phyloP scores from a whole-genome alignment of 2,888 invertebrate species.

The Rhagonycha lutea region DNA sequence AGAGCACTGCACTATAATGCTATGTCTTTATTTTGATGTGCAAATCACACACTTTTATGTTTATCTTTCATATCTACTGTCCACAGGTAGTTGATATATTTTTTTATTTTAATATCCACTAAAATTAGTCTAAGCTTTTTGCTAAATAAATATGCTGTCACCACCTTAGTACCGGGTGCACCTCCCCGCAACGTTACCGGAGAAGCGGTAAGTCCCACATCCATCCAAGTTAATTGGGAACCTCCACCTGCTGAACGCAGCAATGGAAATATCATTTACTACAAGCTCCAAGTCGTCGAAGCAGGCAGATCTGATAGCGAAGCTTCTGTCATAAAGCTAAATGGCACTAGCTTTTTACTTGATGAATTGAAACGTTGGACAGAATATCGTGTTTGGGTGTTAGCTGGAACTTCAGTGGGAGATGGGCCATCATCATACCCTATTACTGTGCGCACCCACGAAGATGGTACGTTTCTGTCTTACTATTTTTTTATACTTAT shows the following conservation, averaged over 20 bases:
- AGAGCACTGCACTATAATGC: slow-evolving; percentile 54
- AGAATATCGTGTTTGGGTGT: slow-evolving; percentile 94
- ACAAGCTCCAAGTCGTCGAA: slow-evolving; percentile 90
- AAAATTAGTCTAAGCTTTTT: slow-evolving; percentile 47
- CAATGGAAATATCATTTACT: slow-evolving; percentile 92
- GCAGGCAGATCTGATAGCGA: slow-evolving; percentile 83
- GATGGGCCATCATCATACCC: slow-evolving; percentile 94
- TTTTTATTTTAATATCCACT: slow-evolving; percentile 50
- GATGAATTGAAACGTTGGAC: slow-evolving; percentile 94
- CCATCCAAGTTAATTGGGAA: slow-evolving; percentile 88
- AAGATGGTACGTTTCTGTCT: slow-evolving; percentile 89
- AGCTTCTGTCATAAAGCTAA: slow-evolving; percentile 78
- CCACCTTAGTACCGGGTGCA: slow-evolving; percentile 86
- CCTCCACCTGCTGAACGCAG: slow-evolving; percentile 90
- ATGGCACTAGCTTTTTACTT: slow-evolving; percentile 78
- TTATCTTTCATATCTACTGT: slow-evolving; percentile 34
- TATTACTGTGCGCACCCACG: slow-evolving; percentile 90
- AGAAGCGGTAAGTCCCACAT: slow-evolving; percentile 84
- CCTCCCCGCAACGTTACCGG: slow-evolving; percentile 94
- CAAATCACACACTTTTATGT: slow-evolving; percentile 36
- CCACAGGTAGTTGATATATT: slow-evolving; percentile 32
- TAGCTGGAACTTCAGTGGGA: slow-evolving; percentile 94
- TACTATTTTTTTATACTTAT: not conserved
- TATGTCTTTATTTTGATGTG: slow-evolving; percentile 36
- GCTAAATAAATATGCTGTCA: slow-evolving; percentile 46